Evolutionary conservation across 2,888 invertebrate genomes (phyloP).

Genomic region (Diachrysia chrysitis): DNA sequence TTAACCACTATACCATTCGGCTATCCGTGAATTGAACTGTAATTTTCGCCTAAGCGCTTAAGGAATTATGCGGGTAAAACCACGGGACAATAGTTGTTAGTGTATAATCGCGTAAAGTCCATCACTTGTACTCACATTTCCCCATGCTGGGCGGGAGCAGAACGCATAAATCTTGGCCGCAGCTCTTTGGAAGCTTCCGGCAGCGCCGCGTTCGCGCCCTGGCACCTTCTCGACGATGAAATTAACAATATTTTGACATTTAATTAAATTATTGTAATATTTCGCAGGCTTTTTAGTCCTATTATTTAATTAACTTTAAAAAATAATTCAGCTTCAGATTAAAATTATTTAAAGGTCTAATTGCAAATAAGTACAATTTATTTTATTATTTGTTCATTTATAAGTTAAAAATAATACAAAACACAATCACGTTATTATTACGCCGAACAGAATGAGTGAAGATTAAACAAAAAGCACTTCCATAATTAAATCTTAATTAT

Average conservation of each 20-base stretch:
- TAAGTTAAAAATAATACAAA: neutral
- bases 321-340: neutral
- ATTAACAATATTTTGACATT: constrained; percentile 73
- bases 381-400: neutral
- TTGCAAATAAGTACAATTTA: too few relatives aligned
- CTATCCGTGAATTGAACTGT: too few relatives aligned
- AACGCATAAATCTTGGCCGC: constrained; percentile 74
- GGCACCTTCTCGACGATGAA: constrained; percentile 63
- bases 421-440: neutral
- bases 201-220: constrained; percentile 56
- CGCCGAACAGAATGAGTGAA: neutral
- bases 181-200: constrained; percentile 66
- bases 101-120: constrained; percentile 28
- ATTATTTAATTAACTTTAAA: neutral
- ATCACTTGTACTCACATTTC: constrained; percentile 30
- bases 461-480: neutral
- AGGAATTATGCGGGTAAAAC: too few relatives aligned
- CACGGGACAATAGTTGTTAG: too few relatives aligned
- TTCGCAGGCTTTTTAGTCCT: constrained; percentile 13
- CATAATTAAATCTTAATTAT: constrained; percentile 3
- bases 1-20: too few relatives aligned
- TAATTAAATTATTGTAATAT: constrained; percentile 63
- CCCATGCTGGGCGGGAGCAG: constrained; percentile 46
- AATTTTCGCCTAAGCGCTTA: too few relatives aligned
- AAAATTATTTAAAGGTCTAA: too few relatives aligned